These are phyloP conservation scores for Brachyptera risi DNA, from an alignment of 2,888 invertebrate species.

Conservation along the genomic window DNA sequence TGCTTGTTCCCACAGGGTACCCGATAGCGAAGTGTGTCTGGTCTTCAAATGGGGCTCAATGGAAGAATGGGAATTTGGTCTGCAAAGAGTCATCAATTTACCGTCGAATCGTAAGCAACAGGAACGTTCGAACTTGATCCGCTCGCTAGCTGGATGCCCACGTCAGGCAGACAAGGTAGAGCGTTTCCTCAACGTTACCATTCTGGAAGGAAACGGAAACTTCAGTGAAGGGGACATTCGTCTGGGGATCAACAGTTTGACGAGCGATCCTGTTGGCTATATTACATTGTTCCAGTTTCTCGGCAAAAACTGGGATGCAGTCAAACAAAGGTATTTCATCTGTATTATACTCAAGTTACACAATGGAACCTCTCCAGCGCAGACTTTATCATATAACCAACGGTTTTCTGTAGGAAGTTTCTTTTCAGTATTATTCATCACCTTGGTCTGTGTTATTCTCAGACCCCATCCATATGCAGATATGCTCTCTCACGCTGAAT, in stretches of 20 bases:
- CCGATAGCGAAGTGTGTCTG: slow-evolving; percentile 72
- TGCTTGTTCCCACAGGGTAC: slow-evolving; percentile 51
- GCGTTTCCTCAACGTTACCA: slow-evolving; percentile 61
- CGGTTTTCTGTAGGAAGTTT: too few relatives aligned
- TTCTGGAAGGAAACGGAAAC: slow-evolving; percentile 64
- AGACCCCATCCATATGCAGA: too few relatives aligned
- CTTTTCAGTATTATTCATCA: too few relatives aligned
- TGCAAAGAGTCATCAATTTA: slow-evolving; percentile 71
- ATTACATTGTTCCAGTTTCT: slow-evolving; percentile 68
- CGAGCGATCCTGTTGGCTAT: slow-evolving; percentile 66
- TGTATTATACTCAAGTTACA: neutral
- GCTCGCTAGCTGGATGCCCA: slow-evolving; percentile 75
- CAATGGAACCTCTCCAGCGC: neutral
- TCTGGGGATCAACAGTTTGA: slow-evolving; percentile 69
- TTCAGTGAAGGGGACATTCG: slow-evolving; percentile 74
- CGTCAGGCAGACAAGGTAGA: slow-evolving; percentile 66
- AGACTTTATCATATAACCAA: neutral
- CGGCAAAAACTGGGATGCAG: slow-evolving; percentile 62
- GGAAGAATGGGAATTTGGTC: slow-evolving; percentile 78
- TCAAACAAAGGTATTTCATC: slow-evolving; percentile 58
- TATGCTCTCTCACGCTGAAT: too few relatives aligned
- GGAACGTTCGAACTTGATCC: slow-evolving; percentile 71
- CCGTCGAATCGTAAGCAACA: slow-evolving; percentile 65
- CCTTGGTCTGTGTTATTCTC: too few relatives aligned
- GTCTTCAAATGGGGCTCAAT: slow-evolving; percentile 77